Percentiles rank a stretch among this genome's conserved stretches.
Evolutionary conservation across 2,113 vertebrate species (phyloP).

Genomic region (Malurus alboscapulatus): DNA sequence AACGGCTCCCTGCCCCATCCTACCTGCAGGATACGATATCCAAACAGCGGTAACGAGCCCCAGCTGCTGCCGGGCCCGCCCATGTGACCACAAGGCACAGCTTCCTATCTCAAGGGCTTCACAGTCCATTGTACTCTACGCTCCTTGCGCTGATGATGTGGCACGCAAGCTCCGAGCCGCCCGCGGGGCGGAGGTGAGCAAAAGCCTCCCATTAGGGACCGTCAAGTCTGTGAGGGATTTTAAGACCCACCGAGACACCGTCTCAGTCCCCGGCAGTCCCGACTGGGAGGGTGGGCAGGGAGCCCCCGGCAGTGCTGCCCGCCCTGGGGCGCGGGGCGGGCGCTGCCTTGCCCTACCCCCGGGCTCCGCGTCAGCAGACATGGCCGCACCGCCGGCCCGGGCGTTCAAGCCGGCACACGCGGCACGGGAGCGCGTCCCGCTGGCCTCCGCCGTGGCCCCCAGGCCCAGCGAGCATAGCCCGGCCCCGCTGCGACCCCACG

Average conservation of each 20-base stretch:
- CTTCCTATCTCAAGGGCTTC: background rate
- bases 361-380: background rate
- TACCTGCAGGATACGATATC: background rate
- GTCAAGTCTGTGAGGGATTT: accelerated
- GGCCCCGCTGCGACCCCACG: background rate
- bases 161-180: background rate
- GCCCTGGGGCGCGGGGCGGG: no score
- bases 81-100: accelerated
- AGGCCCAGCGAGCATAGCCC: background rate
- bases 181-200: accelerated
- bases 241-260: accelerated
- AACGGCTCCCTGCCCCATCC: background rate
- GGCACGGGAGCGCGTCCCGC: background rate
- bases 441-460: background rate
- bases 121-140: accelerated
- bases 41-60: background rate
- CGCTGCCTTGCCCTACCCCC: background rate
- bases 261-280: background rate
- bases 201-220: accelerated
- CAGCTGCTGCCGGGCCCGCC: background rate
- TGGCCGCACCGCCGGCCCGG: background rate
- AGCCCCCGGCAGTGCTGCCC: background rate
- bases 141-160: background rate
- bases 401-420: background rate
- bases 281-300: background rate